These are phyloP conservation scores for Heliconius ethilla DNA, from an alignment of 2,888 invertebrate genomes.

Conservation along the genomic window DNA sequence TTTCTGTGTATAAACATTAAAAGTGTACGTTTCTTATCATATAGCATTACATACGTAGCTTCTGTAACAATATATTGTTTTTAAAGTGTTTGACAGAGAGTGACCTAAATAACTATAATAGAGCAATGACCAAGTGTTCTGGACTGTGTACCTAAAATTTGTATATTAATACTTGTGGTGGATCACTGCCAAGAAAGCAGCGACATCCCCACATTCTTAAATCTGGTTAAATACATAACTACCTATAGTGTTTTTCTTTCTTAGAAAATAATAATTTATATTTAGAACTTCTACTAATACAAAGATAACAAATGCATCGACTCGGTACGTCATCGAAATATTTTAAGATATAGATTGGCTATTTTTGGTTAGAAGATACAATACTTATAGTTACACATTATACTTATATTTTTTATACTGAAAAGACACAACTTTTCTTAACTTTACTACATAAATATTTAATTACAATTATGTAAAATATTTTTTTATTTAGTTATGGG, in stretches of 20 bases:
- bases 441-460: background rate
- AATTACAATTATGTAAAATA: background rate
- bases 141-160: constrained; percentile 71
- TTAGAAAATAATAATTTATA: constrained; percentile 44
- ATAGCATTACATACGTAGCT: constrained; percentile 9
- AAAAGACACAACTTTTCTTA: background rate
- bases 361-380: background rate
- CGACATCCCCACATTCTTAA: constrained; percentile 72
- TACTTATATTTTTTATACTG: background rate
- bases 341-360: constrained; percentile 1
- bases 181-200: constrained; percentile 78
- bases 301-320: constrained; percentile 8
- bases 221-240: constrained; percentile 56
- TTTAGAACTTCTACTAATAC: constrained; percentile 9
- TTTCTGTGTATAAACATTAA: too few relatives aligned
- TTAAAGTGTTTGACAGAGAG: constrained; percentile 30
- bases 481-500: background rate
- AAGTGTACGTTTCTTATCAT: background rate
- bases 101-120: constrained; percentile 62
- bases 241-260: constrained; percentile 47
- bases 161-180: constrained; percentile 76
- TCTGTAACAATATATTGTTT: constrained; percentile 15
- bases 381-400: background rate
- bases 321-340: constrained; percentile 8
- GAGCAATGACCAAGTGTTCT: constrained; percentile 72